A percentile compares a stretch with the other conserved stretches of the same genome.
phyloP scores from a whole-genome alignment of 2,797 vertebrate species.

The Peromyscus attwateri region DNA sequence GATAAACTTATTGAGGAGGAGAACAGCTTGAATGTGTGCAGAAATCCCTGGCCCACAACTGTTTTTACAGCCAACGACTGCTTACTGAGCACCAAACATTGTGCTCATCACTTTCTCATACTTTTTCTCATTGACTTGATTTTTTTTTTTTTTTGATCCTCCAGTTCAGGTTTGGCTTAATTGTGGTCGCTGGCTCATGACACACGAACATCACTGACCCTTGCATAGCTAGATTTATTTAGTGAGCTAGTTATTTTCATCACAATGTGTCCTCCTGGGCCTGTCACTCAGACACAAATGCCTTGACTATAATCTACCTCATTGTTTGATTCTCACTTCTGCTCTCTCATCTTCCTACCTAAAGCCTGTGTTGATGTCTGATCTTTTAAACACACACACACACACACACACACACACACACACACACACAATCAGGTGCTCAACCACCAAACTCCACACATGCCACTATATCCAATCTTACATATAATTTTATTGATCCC shows the following conservation, averaged over 20 bases:
- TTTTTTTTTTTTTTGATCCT: constrained; percentile 6
- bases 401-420: not conserved
- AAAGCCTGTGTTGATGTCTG: not conserved
- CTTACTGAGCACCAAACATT: not conserved
- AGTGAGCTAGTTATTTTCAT: not conserved
- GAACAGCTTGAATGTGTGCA: not conserved
- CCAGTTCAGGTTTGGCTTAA: not conserved
- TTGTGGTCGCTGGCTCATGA: not conserved
- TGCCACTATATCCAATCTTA: not conserved
- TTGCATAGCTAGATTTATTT: not conserved
- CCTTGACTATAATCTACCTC: not conserved
- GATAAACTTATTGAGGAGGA: not conserved
- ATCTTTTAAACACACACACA: not conserved
- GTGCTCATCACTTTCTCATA: not conserved
- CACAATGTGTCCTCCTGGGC: not conserved
- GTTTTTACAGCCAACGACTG: not conserved
- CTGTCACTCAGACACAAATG: not conserved
- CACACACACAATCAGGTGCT: not conserved
- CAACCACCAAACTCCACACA: not conserved
- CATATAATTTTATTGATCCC: not conserved
- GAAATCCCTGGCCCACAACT: not conserved
- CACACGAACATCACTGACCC: not conserved
- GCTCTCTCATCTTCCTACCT: not conserved
- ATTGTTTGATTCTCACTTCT: not conserved
- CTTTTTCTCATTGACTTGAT: not conserved